A percentile compares a stretch with the other conserved stretches of the same genome.
phyloP scores from a whole-genome alignment of 1,140 invertebrate genomes.

The Lepidurus apus region DNA sequence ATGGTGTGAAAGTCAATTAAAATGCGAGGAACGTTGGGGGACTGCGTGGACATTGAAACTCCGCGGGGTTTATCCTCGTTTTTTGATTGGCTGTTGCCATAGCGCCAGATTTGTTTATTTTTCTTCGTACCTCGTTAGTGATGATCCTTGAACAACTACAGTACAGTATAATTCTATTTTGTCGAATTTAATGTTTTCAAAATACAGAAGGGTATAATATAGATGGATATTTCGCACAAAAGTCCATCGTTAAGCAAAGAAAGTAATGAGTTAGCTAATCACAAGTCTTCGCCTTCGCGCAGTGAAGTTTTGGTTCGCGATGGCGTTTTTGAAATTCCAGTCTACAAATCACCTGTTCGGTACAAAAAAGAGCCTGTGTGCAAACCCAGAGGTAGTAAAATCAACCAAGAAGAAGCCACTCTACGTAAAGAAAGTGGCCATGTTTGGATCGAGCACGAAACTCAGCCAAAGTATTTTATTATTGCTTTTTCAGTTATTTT shows the following conservation, averaged over 20 bases:
- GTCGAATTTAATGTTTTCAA: too few species aligned
- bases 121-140: too few species aligned
- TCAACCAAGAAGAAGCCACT: background rate
- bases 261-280: background rate
- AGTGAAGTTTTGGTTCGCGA: background rate
- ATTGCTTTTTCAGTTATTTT: background rate
- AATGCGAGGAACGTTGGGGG: background rate
- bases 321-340: background rate
- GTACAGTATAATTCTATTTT: too few species aligned
- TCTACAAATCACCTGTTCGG: background rate
- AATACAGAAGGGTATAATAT: too few species aligned
- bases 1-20: background rate
- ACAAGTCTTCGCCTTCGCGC: background rate
- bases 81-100: conserved; percentile 2
- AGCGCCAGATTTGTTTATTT: background rate
- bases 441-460: background rate
- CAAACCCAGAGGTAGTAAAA: background rate
- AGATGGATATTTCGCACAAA: background rate
- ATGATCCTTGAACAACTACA: too few species aligned
- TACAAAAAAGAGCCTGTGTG: background rate
- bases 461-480: background rate
- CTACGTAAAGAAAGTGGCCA: background rate
- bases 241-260: background rate
- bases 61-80: background rate
- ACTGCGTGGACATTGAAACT: background rate